Conservation (phyloP, 2,888 invertebrate genomes). For the Eilema griseolum region DNA sequence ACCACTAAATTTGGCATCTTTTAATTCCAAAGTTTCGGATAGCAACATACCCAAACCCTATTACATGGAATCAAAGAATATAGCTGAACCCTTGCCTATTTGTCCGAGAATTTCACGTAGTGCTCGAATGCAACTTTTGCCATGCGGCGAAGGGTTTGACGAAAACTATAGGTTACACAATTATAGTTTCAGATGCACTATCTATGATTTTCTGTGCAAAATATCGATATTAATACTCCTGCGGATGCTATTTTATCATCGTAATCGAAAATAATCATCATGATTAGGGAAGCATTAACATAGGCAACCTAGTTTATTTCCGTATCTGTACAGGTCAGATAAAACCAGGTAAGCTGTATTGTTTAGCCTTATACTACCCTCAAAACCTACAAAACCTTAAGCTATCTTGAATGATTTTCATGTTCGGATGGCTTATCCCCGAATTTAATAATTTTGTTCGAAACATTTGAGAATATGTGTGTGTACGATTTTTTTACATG, state of each 20-base stretch:
- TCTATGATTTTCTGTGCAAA: neutral
- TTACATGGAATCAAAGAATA: neutral
- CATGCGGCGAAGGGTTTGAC: neutral
- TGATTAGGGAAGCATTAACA: neutral
- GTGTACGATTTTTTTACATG: no score
- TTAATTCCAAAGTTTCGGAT: neutral
- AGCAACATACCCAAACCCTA: no score
- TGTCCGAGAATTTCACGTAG: neutral
- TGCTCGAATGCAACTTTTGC: neutral
- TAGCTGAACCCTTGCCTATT: no score
- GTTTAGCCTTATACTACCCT: neutral
- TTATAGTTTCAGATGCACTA: neutral
- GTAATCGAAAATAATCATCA: slow-evolving; percentile 1
- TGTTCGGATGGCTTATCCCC: neutral
- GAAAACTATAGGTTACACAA: neutral
- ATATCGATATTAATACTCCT: slow-evolving; percentile 5
- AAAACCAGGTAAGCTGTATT: neutral
- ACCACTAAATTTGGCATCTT: neutral
- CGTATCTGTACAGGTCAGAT: neutral
- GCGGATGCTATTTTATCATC: neutral
- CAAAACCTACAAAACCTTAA: neutral
- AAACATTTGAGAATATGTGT: no score
- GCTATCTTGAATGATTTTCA: neutral
- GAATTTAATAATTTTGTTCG: no score
- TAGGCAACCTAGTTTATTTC: neutral